Evolutionary conservation across 1,140 invertebrate species (phyloP).

Genomic region (Procambarus clarkii): DNA sequence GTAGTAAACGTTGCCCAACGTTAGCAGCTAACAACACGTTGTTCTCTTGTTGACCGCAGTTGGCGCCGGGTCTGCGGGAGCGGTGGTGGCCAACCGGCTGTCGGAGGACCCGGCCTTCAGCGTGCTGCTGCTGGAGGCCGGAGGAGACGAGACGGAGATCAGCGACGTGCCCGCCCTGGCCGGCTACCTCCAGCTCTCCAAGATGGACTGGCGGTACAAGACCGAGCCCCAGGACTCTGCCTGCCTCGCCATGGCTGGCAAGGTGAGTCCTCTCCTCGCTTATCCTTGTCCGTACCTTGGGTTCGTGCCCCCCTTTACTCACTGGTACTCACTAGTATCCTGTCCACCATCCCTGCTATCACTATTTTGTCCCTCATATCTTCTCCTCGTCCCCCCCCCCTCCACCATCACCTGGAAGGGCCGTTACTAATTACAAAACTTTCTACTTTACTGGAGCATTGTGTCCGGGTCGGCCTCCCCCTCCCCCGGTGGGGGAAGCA

Average conservation of each 20-base stretch:
- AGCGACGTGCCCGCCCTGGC: conserved; percentile 91
- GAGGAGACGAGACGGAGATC: conserved; percentile 92
- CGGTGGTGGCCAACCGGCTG: conserved; percentile 93
- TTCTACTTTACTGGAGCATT: too few species aligned
- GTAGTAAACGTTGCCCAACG: background rate
- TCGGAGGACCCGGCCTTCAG: conserved; percentile 81
- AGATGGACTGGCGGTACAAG: conserved; percentile 94
- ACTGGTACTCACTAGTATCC: background rate
- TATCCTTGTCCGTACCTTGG: background rate
- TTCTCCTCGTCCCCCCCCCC: too few species aligned
- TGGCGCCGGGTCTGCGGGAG: conserved; percentile 95
- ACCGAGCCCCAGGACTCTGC: conserved; percentile 90
- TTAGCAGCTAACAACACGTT: background rate
- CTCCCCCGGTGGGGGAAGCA: too few species aligned
- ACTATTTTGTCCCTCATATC: background rate
- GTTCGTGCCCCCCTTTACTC: background rate
- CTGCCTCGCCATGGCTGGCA: conserved; percentile 83
- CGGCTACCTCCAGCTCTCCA: conserved; percentile 89
- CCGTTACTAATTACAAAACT: too few species aligned
- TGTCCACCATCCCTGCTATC: background rate
- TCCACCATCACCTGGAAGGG: too few species aligned
- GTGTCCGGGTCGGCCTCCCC: too few species aligned
- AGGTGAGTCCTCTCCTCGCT: conserved; percentile 71
- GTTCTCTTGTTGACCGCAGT: conserved; percentile 76
- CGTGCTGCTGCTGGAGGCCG: conserved; percentile 91